Evolutionary conservation across 2,888 invertebrate species (phyloP), one percentile per base, ranked within the genome.

Genomic region (Ypsolopha scabrella): DNA sequence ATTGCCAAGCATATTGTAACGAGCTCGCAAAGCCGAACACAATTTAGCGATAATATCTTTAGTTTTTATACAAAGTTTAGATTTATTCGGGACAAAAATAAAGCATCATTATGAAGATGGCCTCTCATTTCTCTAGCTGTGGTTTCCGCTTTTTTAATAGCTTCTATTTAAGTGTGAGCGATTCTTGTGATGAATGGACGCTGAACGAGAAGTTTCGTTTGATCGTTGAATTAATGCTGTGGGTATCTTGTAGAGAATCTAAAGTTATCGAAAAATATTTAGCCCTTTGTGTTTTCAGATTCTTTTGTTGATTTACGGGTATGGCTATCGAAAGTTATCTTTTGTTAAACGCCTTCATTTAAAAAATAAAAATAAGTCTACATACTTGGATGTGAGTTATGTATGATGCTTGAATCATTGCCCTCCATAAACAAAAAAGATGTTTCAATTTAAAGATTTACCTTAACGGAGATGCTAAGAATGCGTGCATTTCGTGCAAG

Each of bases 151-250:
- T 71, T 61, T 70, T 79, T 67, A 67, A 70, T 77, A 73, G 79
- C 80, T 65, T 52, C 60, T 54, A 64, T 62, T 70, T 70, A 71
- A 69, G 68, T 71, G 68, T 57, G 62, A 66, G 60, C 70, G 68
- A 78, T 72, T 63, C 53, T 50, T 54, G 68, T 76, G 78, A 80
- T 80, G 81, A 81, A 83, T 82, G 76, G 72, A 52, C 53, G 52
- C 55, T 62, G 52, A 53, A 58, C 67, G 63, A 65, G 68, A 70
- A 68, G 65, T 66, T 64, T 60, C 68, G 75, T 82, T 81, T 81
- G 83, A 83, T 80, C 79, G 64, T 60, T 63, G 66, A 77, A 81
- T 83, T 80, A 76, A 80, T 80, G 72, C 72, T 68, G 74, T 70
- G 72, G 72, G 60, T 36, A 13, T 46, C 58, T 58, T 60, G 56